Evolutionary conservation across 1,140 invertebrate genomes (phyloP).

Genomic region (Lepidurus apus): DNA sequence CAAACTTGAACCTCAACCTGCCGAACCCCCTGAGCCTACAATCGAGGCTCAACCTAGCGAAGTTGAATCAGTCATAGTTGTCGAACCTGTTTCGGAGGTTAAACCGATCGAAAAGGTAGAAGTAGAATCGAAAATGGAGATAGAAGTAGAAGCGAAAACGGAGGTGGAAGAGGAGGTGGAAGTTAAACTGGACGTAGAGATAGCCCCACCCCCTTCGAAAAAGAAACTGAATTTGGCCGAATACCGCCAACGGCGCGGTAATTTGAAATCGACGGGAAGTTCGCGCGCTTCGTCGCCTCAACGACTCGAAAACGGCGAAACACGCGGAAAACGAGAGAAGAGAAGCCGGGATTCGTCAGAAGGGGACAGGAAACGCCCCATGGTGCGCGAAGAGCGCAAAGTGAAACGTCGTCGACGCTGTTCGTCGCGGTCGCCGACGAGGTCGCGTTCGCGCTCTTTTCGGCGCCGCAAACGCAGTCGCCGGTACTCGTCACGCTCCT

Average conservation of each 20-base stretch:
- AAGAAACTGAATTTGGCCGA: conserved; percentile 50
- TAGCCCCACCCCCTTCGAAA: conserved; percentile 38
- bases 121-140: neutral
- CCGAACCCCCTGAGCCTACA: neutral
- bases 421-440: conserved; percentile 28
- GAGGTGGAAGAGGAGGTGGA: neutral
- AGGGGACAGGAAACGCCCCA: conserved; percentile 10
- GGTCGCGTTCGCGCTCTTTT: conserved; percentile 22
- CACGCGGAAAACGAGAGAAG: neutral
- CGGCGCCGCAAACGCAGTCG: neutral
- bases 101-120: too few relatives aligned
- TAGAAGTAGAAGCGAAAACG: neutral
- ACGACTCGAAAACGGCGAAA: conserved; percentile 6
- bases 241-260: conserved; percentile 47
- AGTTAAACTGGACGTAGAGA: neutral
- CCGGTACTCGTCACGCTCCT: conserved; percentile 15
- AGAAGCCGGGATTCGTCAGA: neutral
- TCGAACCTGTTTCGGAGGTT: too few relatives aligned
- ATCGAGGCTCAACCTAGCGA: neutral
- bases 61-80: neutral
- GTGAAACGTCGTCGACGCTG: conserved; percentile 21
- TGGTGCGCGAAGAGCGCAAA: neutral
- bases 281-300: conserved; percentile 38
- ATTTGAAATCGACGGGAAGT: conserved; percentile 38
- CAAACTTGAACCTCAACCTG: neutral